Conservation (phyloP, 1,140 invertebrate species). For the Dendrolimus punctatus region DNA sequence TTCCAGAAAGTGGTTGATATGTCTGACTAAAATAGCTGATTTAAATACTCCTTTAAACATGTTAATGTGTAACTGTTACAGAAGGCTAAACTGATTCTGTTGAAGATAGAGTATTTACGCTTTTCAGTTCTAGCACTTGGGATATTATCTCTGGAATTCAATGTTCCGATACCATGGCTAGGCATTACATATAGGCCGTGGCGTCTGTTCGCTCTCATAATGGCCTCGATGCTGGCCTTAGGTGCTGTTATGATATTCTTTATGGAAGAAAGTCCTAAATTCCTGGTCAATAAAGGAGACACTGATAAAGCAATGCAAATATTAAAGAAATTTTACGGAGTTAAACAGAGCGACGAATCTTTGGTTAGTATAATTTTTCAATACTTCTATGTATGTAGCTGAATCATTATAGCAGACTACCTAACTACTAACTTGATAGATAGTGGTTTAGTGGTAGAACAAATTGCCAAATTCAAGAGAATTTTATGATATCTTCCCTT, state of each 20-base stretch:
- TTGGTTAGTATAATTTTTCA: slow-evolving; percentile 1
- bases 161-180: slow-evolving; percentile 28
- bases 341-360: slow-evolving; percentile 1
- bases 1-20: too few relatives aligned
- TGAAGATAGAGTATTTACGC: not conserved
- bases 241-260: slow-evolving; percentile 70
- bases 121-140: slow-evolving; percentile 74
- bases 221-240: slow-evolving; percentile 72
- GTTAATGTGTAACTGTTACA: too few relatives aligned
- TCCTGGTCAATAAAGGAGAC: slow-evolving; percentile 68
- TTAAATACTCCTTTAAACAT: too few relatives aligned
- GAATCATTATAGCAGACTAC: too few relatives aligned
- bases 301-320: slow-evolving; percentile 66
- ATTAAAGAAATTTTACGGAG: slow-evolving; percentile 54
- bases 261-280: slow-evolving; percentile 80
- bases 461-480: too few relatives aligned
- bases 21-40: too few relatives aligned
- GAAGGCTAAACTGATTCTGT: too few relatives aligned
- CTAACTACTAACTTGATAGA: too few relatives aligned
- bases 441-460: too few relatives aligned
- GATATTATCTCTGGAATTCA: slow-evolving; percentile 69
- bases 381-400: too few relatives aligned
- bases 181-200: slow-evolving; percentile 68
- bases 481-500: too few relatives aligned
- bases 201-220: slow-evolving; percentile 75